Percentiles rank a stretch among this genome's conserved stretches.
Conservation (phyloP, 35 echinoderm and acorn worm genomes). For the Nesometra sesokonis region DNA sequence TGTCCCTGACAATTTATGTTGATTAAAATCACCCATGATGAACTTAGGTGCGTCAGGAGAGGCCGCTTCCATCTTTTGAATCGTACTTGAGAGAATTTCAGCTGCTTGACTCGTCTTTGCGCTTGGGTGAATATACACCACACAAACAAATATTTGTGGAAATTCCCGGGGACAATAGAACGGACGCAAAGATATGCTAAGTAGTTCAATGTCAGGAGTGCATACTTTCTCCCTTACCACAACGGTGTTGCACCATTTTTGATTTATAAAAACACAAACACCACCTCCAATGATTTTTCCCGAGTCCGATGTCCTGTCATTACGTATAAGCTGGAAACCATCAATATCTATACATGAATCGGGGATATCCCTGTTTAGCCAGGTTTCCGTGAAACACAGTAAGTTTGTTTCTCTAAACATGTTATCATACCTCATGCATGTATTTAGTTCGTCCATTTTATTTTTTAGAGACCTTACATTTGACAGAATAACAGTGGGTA, state of each 20-base stretch:
- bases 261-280: slow-evolving; percentile 34
- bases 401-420: too few relatives aligned
- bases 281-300: slow-evolving; percentile 25
- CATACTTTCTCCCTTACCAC: slow-evolving; percentile 11
- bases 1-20: neutral
- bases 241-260: slow-evolving; percentile 25
- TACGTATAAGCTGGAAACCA: slow-evolving; percentile 6
- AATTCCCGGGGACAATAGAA: slow-evolving; percentile 34
- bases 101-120: neutral
- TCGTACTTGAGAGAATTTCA: neutral
- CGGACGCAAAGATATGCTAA: slow-evolving; percentile 23
- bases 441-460: too few relatives aligned
- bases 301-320: slow-evolving; percentile 1
- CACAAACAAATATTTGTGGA: slow-evolving; percentile 20
- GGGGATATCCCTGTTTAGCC: slow-evolving; percentile 18
- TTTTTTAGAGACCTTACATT: too few relatives aligned
- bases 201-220: slow-evolving; percentile 33
- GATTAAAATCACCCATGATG: slow-evolving; percentile 11
- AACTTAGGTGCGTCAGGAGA: slow-evolving; percentile 9
- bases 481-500: too few relatives aligned
- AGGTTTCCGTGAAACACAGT: slow-evolving; percentile 35
- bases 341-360: slow-evolving; percentile 6
- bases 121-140: neutral
- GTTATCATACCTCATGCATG: too few relatives aligned
- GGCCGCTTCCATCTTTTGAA: neutral